Conservation (phyloP, 2,113 vertebrate species). For the Trinectes maculatus region DNA sequence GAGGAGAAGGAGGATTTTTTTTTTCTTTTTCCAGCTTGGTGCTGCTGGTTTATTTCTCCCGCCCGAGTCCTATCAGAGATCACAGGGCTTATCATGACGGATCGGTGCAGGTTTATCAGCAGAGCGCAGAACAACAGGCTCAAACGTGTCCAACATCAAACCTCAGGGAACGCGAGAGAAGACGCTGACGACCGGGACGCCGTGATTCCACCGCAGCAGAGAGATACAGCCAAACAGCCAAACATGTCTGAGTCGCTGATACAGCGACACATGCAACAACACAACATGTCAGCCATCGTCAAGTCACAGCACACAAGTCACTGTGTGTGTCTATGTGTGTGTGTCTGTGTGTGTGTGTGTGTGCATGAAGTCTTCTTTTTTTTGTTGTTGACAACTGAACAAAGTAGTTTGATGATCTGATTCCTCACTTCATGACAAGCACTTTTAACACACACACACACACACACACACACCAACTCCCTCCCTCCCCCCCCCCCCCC, state of each 20-base stretch:
- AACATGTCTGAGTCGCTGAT: too few relatives aligned
- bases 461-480: constrained; percentile 47
- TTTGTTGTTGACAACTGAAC: constrained; percentile 57
- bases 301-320: too few relatives aligned
- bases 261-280: too few relatives aligned
- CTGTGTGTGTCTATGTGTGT: constrained; percentile 8
- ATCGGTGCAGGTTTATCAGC: constrained; percentile 66
- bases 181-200: too few relatives aligned
- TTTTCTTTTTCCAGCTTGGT: neutral
- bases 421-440: constrained; percentile 69
- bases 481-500: constrained; percentile 8
- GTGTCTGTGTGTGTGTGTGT: neutral
- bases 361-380: constrained; percentile 27
- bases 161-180: constrained; percentile 6
- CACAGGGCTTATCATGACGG: constrained; percentile 74
- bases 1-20: neutral
- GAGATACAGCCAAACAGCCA: too few relatives aligned
- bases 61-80: constrained; percentile 58
- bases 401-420: constrained; percentile 66
- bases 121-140: constrained; percentile 46
- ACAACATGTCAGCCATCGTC: too few relatives aligned
- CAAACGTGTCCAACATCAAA: constrained; percentile 13
- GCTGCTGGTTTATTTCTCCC: constrained; percentile 63
- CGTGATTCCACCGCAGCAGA: too few relatives aligned
- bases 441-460: constrained; percentile 52